Conservation (phyloP, 1,140 invertebrate genomes). For the Cyrtorhinus lividipennis region DNA sequence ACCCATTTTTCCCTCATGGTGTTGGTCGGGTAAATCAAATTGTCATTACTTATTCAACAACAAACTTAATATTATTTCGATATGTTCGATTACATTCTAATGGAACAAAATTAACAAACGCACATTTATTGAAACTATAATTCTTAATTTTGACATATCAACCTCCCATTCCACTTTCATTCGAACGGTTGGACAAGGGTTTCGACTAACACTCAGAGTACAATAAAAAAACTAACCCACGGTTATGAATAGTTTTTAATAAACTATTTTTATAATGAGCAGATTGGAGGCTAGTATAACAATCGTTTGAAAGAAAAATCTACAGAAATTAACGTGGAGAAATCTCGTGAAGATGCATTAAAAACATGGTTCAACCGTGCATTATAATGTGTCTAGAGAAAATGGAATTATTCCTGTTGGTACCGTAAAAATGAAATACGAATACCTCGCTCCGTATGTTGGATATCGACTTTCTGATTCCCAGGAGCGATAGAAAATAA, state of each 20-base stretch:
- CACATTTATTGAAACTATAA: conserved; percentile 10
- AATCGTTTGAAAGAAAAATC: background rate
- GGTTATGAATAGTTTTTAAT: background rate
- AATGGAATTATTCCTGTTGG: too few relatives aligned
- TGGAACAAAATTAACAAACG: conserved; percentile 8
- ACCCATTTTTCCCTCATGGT: too few relatives aligned
- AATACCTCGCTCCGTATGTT: too few relatives aligned
- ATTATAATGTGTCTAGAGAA: background rate
- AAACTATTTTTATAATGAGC: background rate
- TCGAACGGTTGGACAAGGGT: background rate
- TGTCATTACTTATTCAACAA: background rate
- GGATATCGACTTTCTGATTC: too few relatives aligned
- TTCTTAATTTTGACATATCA: background rate
- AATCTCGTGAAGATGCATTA: background rate
- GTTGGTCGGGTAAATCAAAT: too few relatives aligned
- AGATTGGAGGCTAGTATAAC: background rate
- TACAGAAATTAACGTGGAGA: background rate
- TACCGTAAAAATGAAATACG: too few relatives aligned
- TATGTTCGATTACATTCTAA: conserved; percentile 7
- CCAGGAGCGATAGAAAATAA: too few relatives aligned
- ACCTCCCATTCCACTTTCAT: background rate
- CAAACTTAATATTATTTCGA: conserved; percentile 7
- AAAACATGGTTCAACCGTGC: background rate
- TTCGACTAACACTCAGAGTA: background rate
- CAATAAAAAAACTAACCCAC: background rate